phyloP scores from a whole-genome alignment of 2,113 vertebrate species.

The Colinus virginianus region DNA sequence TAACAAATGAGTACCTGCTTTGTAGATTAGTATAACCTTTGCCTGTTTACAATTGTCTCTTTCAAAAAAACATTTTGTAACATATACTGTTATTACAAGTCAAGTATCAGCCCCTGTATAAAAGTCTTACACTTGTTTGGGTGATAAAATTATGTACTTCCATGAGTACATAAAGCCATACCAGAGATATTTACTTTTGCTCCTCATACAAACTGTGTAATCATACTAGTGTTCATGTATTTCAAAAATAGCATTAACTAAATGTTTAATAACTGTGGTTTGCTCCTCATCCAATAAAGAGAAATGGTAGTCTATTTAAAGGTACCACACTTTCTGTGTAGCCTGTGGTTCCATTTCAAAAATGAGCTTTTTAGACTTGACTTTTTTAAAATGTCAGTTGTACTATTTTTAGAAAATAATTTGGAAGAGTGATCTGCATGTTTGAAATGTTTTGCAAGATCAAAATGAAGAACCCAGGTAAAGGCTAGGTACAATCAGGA shows the following conservation, averaged over 20 bases:
- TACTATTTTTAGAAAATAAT: slow-evolving; percentile 12
- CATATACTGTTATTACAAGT: background rate
- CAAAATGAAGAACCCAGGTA: background rate
- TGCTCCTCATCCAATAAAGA: background rate
- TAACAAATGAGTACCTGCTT: background rate
- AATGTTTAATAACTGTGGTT: background rate
- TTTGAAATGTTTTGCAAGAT: background rate
- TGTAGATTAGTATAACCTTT: slow-evolving; percentile 55
- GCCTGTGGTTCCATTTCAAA: background rate
- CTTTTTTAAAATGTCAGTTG: slow-evolving; percentile 19
- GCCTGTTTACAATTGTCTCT: slow-evolving; percentile 31
- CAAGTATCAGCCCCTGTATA: slow-evolving; percentile 31
- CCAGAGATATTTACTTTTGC: background rate
- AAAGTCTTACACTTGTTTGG: background rate
- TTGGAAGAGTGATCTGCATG: background rate
- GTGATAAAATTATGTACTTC: background rate
- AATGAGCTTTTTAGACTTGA: slow-evolving; percentile 21
- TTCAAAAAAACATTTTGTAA: background rate
- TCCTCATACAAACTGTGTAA: slow-evolving; percentile 10
- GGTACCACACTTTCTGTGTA: background rate
- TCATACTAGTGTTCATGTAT: background rate
- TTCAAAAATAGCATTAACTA: slow-evolving; percentile 11
- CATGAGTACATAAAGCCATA: background rate
- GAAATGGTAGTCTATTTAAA: slow-evolving; percentile 8
- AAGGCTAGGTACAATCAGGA: background rate